phyloP scores from a whole-genome alignment of 2,113 vertebrate genomes.

The Chamaea fasciata region DNA sequence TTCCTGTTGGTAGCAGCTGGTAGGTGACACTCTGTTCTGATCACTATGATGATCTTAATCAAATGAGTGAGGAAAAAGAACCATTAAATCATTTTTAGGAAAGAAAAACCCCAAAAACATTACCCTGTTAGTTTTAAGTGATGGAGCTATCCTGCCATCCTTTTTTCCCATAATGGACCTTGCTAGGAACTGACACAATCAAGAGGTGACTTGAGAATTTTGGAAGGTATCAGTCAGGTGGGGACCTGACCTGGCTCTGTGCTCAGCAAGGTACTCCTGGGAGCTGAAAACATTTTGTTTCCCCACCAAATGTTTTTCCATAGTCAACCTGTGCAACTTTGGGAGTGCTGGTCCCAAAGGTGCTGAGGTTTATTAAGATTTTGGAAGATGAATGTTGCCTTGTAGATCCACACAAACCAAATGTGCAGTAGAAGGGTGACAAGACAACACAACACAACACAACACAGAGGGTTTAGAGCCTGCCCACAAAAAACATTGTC shows the following conservation, averaged over 20 bases:
- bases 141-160: not conserved
- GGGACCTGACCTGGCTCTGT: not conserved
- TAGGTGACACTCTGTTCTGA: not conserved
- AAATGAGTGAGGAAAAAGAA: not conserved
- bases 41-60: not conserved
- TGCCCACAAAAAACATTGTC: not conserved
- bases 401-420: not conserved
- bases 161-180: not conserved
- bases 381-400: not conserved
- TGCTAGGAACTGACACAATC: not conserved
- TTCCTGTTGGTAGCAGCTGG: not conserved
- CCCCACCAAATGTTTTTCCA: not conserved
- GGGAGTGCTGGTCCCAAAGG: not conserved
- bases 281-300: not conserved
- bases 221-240: not conserved
- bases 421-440: fast-evolving
- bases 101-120: not conserved
- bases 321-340: not conserved
- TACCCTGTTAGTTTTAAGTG: not conserved
- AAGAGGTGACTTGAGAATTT: not conserved
- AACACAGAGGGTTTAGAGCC: not conserved
- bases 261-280: fast-evolving
- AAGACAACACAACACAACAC: not conserved
- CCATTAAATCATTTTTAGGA: not conserved
- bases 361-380: not conserved